Base-by-base conservation (phyloP, 2,797 vertebrate genomes). In the Crenuchus spilurus region DNA sequence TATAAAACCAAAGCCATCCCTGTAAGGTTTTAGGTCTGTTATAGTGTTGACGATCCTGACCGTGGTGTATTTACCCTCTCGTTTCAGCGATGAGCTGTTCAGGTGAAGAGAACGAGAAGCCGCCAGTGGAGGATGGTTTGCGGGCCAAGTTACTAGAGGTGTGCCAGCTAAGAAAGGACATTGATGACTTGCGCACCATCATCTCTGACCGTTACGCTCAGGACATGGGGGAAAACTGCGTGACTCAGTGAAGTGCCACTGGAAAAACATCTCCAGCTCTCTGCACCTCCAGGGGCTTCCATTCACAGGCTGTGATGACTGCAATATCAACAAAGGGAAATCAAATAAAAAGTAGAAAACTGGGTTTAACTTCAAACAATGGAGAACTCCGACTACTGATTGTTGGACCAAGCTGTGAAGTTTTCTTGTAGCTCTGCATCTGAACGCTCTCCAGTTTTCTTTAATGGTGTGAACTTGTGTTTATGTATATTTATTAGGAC, bases 181-280 rank as follows among this genome's bases (percentile, higher is more conserved):
- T 98, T 0, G 96, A 98, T 42, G 94, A 95, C 37, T 86, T 98
- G 80, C 94, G 96, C 87, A 96, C 88, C 70, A 91, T 91, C 33
- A 92, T 98, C 83, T 95, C 95, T 0, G 95, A 96, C 84, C 92
- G 94, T 67, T 96, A 95, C 0, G 95, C 95, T 80, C 95, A 96
- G 91, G 95, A 96, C 90, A 95, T 96, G 95, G 95, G 94, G 39
- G 95, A 96, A 83, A 96, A 89, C 84, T 96, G 95, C 77, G 89
- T 95, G 77, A 95, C 94, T 57, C 95, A 96, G n/a, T 95, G 92
- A 95, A 30, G 80, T 16, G 64, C 74, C 73, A n/a, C n/a, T n/a
- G n/a, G n/a, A n/a, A n/a, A n/a, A n/a, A n/a, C n/a, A n/a, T n/a
- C n/a, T n/a, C 22, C n/a, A 10, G 10, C 51, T 46, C 35, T 26